Evolutionary conservation across 2,888 invertebrate genomes (phyloP).

Genomic region (Synanthedon myopaeformis): DNA sequence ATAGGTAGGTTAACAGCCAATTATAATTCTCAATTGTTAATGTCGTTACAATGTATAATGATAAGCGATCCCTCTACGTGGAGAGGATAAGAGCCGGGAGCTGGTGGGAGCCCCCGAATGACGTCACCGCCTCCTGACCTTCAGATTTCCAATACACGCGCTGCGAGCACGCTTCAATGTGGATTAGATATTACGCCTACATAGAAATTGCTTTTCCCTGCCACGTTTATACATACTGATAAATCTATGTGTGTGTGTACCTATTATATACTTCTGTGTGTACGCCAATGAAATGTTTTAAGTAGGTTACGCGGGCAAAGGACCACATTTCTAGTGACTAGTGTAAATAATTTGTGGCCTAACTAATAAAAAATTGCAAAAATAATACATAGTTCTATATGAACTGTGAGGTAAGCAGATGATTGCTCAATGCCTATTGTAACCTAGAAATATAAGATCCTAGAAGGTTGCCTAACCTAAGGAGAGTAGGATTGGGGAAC

Average conservation of each 20-base stretch:
- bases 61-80: constrained; percentile 13
- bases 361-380: too few species aligned
- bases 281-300: too few species aligned
- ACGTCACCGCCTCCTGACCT: constrained; percentile 22
- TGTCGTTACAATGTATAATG: constrained; percentile 2
- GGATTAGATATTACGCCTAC: neutral
- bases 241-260: neutral
- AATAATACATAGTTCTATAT: too few species aligned
- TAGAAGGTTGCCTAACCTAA: too few species aligned
- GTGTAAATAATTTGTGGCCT: too few species aligned
- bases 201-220: neutral
- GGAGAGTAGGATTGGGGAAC: too few species aligned
- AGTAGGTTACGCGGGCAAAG: too few species aligned
- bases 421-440: too few species aligned
- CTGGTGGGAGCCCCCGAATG: constrained; percentile 12
- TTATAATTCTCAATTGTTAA: too few species aligned
- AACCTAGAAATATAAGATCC: too few species aligned
- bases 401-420: too few species aligned
- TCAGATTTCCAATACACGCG: constrained; percentile 9
- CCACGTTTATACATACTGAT: neutral
- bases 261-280: neutral
- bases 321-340: too few species aligned
- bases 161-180: neutral
- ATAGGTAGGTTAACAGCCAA: neutral
- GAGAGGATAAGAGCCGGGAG: constrained; percentile 11